Base-by-base conservation (phyloP, 2,113 vertebrate species). In the Urocolius indicus region DNA sequence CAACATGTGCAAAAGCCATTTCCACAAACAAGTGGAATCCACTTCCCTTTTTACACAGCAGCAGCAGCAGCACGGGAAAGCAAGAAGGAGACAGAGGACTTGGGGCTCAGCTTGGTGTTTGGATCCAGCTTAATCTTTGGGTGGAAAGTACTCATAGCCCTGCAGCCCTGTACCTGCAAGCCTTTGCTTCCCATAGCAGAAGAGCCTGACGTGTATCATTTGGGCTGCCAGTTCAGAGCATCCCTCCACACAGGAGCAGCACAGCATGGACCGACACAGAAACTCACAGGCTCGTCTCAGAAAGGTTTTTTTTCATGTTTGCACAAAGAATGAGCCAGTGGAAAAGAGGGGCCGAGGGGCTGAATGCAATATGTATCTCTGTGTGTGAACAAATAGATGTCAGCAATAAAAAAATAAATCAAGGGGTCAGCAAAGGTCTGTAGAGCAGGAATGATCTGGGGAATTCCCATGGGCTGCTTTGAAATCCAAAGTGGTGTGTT, bases 1-100 rank as follows among this genome's bases (percentile, higher is more conserved):
- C 97, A 97, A 97, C 98, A 97, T 85, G 94, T 98, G 98, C 90
- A 97, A 98, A 98, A 97, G 95, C 55, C 21, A 92, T 96, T 93
- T 69, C 91, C 87, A 94, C 98, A 94, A 98, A 98, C 97, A 98
- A 98, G 96, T 90, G 95, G 97, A 97, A 91, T 98, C 95, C 85
- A 82, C 96, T 98, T 98, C 97, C 97, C 90, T 92, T 52, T 69
- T 32, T n/a, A 8, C 32, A 49, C 11, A 41, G 26, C 13, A 24
- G 11, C 41, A 55, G 55, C 32, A 45, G 55, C 59, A 34, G n/a
- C 17, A 10, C 14, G 29, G 59, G 58, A 27, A 57, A 74, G 55
- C 63, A 67, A 13, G 27, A 75, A 75, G n/a, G 18, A 90, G 75
- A 30, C 6, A 71, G 52, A 83, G 46, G 46, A 27, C 21, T 32